A percentile compares a stretch with the other conserved stretches of the same genome.
Conservation (phyloP, 2,888 invertebrate species). For the Mayetiola destructor region DNA sequence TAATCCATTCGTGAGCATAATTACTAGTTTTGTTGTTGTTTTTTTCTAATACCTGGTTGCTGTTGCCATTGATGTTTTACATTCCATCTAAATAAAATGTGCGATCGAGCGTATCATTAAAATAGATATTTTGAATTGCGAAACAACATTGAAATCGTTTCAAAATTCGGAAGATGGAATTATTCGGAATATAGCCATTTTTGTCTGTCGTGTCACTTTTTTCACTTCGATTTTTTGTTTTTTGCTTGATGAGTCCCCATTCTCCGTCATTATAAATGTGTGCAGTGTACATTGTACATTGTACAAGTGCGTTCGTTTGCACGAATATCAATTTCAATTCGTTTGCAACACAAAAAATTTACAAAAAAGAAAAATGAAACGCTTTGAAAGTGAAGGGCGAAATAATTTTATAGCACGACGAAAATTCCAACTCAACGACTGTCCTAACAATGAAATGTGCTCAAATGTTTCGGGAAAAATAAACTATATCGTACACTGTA, state of each 20-base stretch:
- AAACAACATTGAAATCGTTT: neutral
- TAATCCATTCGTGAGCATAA: constrained; percentile 1
- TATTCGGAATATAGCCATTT: neutral
- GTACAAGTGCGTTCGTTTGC: neutral
- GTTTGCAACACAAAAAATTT: neutral
- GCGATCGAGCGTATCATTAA: constrained; percentile 2
- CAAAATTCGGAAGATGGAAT: neutral
- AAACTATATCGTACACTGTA: neutral
- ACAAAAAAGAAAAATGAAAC: neutral
- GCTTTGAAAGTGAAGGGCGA: no score
- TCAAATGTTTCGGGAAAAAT: no score
- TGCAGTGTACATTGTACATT: neutral
- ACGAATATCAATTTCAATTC: constrained; percentile 1
- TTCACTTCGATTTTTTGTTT: neutral
- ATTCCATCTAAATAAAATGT: constrained; percentile 7
- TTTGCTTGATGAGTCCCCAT: no score
- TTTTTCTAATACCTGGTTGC: no score
- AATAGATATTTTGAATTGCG: neutral
- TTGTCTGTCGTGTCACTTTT: neutral
- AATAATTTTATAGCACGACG: no score
- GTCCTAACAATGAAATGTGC: no score
- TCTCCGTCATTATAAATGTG: no score
- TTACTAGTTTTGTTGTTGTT: constrained; percentile 6
- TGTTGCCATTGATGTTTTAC: neutral
- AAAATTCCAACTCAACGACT: no score